Percentiles rank a stretch among this genome's conserved stretches.
phyloP scores from a whole-genome alignment of 2,797 vertebrate species.

The Poeciliopsis gracilis region DNA sequence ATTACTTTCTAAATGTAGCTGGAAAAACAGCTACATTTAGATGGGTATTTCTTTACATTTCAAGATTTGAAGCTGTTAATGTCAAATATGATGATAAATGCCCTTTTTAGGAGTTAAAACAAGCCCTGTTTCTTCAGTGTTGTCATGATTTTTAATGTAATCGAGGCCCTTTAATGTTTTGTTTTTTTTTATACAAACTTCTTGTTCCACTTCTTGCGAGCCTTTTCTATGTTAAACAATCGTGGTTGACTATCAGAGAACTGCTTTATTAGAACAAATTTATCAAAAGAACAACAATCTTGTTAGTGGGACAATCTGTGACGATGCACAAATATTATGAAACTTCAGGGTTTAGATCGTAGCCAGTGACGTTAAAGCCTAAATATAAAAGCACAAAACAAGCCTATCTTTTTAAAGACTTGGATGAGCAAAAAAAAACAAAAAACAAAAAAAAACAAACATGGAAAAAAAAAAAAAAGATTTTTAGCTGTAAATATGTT shows the following conservation, averaged over 20 bases:
- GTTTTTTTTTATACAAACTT: slow-evolving; percentile 23
- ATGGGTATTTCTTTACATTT: background rate
- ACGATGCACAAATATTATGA: slow-evolving; percentile 65
- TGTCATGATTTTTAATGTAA: slow-evolving; percentile 17
- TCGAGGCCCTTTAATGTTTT: background rate
- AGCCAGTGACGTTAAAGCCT: slow-evolving; percentile 59
- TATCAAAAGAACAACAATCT: slow-evolving; percentile 69
- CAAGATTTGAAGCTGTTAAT: background rate
- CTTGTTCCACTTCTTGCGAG: slow-evolving; percentile 28
- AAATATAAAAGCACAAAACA: slow-evolving; percentile 33
- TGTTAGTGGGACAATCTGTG: slow-evolving; percentile 75
- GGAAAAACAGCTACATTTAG: background rate
- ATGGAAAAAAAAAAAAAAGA: slow-evolving; percentile 19
- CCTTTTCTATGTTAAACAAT: slow-evolving; percentile 38
- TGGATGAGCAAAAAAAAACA: slow-evolving; percentile 31
- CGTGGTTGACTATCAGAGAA: slow-evolving; percentile 57
- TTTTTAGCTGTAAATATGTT: slow-evolving; percentile 74
- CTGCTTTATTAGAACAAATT: slow-evolving; percentile 61
- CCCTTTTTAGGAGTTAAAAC: slow-evolving; percentile 3
- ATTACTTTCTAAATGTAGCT: background rate
- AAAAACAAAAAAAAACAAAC: slow-evolving; percentile 21
- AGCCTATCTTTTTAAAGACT: slow-evolving; percentile 68
- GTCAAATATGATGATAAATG: background rate
- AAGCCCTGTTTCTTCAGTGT: background rate
- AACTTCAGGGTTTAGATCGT: slow-evolving; percentile 72